Percentiles rank a stretch among this genome's conserved stretches.
phyloP scores from a whole-genome alignment of 1,140 invertebrate genomes.

The Drosophila suzukii region DNA sequence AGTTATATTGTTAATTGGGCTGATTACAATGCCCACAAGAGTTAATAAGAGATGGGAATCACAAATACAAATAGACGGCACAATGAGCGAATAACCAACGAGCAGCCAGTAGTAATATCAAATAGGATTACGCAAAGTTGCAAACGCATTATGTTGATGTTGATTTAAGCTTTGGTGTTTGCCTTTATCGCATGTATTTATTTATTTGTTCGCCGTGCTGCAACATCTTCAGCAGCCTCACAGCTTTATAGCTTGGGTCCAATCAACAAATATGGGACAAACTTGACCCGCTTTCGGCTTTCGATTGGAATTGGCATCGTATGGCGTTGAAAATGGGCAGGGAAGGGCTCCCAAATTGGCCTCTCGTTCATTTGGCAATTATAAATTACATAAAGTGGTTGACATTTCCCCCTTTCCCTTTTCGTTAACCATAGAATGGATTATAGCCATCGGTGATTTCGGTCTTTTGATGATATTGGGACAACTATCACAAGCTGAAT shows the following conservation, averaged over 20 bases:
- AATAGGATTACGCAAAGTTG: slow-evolving; percentile 76
- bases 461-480: neutral
- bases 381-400: slow-evolving; percentile 12
- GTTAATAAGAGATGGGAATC: slow-evolving; percentile 44
- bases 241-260: neutral
- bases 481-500: neutral
- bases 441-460: neutral
- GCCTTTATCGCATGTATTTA: slow-evolving; percentile 57
- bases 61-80: slow-evolving; percentile 40
- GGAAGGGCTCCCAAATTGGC: slow-evolving; percentile 24
- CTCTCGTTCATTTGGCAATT: slow-evolving; percentile 32
- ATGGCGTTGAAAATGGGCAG: slow-evolving; percentile 13
- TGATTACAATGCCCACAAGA: slow-evolving; percentile 55
- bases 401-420: slow-evolving; percentile 11
- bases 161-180: slow-evolving; percentile 63
- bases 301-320: slow-evolving; percentile 35
- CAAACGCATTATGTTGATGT: slow-evolving; percentile 76
- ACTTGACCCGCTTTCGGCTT: slow-evolving; percentile 67
- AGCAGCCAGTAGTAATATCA: slow-evolving; percentile 34
- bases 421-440: slow-evolving; percentile 1
- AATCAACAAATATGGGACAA: slow-evolving; percentile 55
- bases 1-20: slow-evolving; percentile 59
- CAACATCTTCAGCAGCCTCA: slow-evolving; percentile 46
- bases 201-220: slow-evolving; percentile 64
- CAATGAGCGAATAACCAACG: slow-evolving; percentile 46